Evolutionary conservation across 2,888 invertebrate species (phyloP), one percentile per base, ranked within the genome.

Genomic region (Drosophila testacea): DNA sequence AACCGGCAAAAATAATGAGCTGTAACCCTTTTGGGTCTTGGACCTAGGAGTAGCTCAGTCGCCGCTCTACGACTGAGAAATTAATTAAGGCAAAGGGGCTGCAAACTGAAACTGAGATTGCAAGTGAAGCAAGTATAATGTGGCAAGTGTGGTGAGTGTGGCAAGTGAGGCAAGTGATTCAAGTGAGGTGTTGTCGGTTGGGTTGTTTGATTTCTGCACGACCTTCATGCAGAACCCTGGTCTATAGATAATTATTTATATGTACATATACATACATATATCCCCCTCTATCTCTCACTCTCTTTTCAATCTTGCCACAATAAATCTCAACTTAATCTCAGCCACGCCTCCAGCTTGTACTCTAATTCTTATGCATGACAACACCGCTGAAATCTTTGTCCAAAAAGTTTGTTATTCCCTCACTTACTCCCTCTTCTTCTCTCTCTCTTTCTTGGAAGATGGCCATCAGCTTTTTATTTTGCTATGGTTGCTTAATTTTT

Each of bases 311-410:
- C 77, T 70, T 16, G 57, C 72, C 48, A 64, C 70, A 75, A 88
- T 83, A 88, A 83, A 83, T 83, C 86, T 79, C 52, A 30, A 54
- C 60, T 73, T 72, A 82, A 82, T 69, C 70, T 82, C 30, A 52
- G 59, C 65, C 79, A 79, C 85, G 83, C 86, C 83, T 50, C 39
- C 50, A 47, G 51, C 39, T 16, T 56, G 73, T 82, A 85, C 75
- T 78, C 88, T 75, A 85, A 83, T 83, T 85, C 73, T 72, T 88
- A 83, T 85, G 86, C 88, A 85, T 88, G 88, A 79, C 86, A 80
- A 82, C 69, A 69, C 56, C 59, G 51, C 56, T 76, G 52, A 71
- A 87, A 68, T 69, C 34, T 47, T 67, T 71, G 70, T 50, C 81
- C 66, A 59, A 77, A 85, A 81, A 73, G 44, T 44, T 50, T 48